Base-by-base conservation (phyloP, 2,113 vertebrate species). In the Vireo altiloquus region DNA sequence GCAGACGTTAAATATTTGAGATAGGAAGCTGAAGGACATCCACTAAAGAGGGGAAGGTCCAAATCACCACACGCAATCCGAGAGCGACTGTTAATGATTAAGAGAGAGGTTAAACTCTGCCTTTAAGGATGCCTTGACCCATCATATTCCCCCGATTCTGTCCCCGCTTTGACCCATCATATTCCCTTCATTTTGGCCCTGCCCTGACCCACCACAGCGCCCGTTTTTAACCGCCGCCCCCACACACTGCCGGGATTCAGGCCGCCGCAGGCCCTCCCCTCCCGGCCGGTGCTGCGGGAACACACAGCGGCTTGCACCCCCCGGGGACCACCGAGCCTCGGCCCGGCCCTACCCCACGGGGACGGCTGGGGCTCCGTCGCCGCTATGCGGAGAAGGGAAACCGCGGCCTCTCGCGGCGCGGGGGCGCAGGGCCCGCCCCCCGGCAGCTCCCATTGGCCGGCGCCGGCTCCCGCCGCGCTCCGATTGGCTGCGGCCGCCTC, bases 21-120 rank as follows among this genome's bases (percentile, higher is more conserved):
- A 93, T 40, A 46, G 9, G 16, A 61, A 68, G 72, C 61, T 66
- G 78, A 87, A 93, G 85, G 96, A 23, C 92, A 60, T 52, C 83
- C 65, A 9, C 82, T 52, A 76, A 46, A 84, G 85, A 87, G 68
- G 47, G n/a, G 71, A 92, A 92, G 65, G 28, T 82, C 90, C 92
- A 37, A 84, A 93, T 52, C 79, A 46, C 39, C 35, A 35, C 79
- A 31, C 2, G 6, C 84, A 83, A 89, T 76, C 13, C 9, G 9
- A 88, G 28, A 89, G 33, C 25, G 7, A 33, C 53, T 79, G 90
- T 85, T 97, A 97, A 97, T 90, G 54, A 97, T 97, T 97, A 92
- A 78, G 68, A 76, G 37, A 75, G 6, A 81, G 37, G 54, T 82
- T 96, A 79, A 46, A 33, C 30, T 15, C 52, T 61, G 64, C 13